These are phyloP conservation scores for Bombus waltoni DNA, from an alignment of 1,140 invertebrate species.

Conservation along the genomic window DNA sequence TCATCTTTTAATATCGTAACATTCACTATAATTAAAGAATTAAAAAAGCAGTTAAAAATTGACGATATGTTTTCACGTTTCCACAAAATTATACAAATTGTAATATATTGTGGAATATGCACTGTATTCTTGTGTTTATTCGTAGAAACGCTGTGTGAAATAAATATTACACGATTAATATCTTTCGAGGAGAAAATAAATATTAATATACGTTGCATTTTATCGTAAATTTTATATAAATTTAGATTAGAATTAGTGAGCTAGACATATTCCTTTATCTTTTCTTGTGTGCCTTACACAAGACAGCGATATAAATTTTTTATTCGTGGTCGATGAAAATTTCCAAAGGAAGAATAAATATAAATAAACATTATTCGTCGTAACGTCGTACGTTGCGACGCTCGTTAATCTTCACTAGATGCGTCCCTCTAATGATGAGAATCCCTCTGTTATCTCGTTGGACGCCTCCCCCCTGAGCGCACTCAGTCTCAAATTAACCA, in stretches of 20 bases:
- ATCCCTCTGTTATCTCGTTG: conserved; percentile 69
- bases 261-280: too few species aligned
- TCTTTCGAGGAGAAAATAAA: too few species aligned
- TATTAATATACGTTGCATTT: too few species aligned
- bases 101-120: too few species aligned
- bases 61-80: neutral
- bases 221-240: too few species aligned
- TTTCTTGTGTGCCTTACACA: neutral
- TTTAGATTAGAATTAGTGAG: too few species aligned
- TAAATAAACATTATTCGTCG: conserved; percentile 68
- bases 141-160: too few species aligned
- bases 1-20: neutral
- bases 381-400: conserved; percentile 38
- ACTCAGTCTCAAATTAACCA: conserved; percentile 76
- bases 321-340: neutral
- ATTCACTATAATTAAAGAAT: neutral
- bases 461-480: conserved; percentile 61
- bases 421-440: conserved; percentile 72
- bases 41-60: too few species aligned
- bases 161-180: too few species aligned
- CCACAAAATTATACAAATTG: neutral
- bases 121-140: too few species aligned
- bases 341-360: conserved; percentile 32
- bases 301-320: neutral
- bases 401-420: conserved; percentile 78